phyloP scores from a whole-genome alignment of 2,797 vertebrate genomes.

The Orestias chungarensis region DNA sequence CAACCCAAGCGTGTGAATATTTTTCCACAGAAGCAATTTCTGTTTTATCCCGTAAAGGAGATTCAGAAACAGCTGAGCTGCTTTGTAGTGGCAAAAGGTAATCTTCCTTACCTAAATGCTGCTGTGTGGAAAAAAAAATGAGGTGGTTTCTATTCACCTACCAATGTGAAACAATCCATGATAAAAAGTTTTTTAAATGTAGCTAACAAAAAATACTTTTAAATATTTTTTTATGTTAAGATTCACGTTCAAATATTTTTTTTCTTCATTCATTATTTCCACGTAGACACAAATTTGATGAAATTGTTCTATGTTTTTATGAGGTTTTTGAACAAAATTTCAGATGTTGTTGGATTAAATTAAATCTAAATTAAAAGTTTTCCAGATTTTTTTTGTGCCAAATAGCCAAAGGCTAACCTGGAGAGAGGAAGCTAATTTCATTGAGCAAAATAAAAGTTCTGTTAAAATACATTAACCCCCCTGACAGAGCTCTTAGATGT shows the following conservation, averaged over 20 bases:
- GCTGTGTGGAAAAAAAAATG: background rate
- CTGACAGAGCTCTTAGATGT: background rate
- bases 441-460: background rate
- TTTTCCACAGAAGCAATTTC: background rate
- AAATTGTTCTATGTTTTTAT: too few species aligned
- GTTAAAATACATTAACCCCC: background rate
- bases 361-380: too few species aligned
- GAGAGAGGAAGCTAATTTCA: background rate
- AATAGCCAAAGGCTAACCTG: background rate
- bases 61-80: background rate
- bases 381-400: too few species aligned
- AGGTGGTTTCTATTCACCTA: background rate
- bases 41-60: background rate
- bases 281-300: too few species aligned
- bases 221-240: too few species aligned
- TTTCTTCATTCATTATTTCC: too few species aligned
- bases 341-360: too few species aligned
- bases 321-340: too few species aligned
- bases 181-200: background rate
- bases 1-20: background rate
- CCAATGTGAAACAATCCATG: too few species aligned
- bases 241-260: too few species aligned
- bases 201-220: background rate
- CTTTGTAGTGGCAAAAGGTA: background rate
- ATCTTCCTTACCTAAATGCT: background rate